A percentile compares a stretch with the other conserved stretches of the same genome.
phyloP scores from a whole-genome alignment of 2,797 vertebrate genomes.

The Dicrostonyx torquatus region DNA sequence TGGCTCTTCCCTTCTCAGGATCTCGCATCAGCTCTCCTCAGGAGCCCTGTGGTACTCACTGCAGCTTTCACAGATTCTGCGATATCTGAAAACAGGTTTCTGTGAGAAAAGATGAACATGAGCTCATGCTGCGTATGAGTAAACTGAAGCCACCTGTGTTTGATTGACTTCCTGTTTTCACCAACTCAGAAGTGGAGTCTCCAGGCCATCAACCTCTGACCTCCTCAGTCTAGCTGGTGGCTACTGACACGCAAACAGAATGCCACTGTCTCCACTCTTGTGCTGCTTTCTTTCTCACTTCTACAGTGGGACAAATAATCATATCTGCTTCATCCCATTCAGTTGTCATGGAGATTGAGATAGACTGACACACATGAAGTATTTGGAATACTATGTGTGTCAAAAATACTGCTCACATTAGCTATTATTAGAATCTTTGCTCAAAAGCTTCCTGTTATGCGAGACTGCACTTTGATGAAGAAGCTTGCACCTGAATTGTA shows the following conservation, averaged over 20 bases:
- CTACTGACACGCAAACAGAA: fast-evolving
- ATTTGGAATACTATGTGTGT: background rate
- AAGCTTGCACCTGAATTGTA: constrained; percentile 11
- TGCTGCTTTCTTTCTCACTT: background rate
- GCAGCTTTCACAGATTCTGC: background rate
- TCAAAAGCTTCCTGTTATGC: background rate
- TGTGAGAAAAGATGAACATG: background rate
- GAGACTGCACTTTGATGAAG: constrained; percentile 44
- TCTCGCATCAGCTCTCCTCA: background rate
- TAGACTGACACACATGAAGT: background rate
- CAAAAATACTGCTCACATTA: background rate
- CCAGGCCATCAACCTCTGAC: background rate
- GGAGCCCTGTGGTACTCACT: background rate
- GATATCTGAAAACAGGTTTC: background rate
- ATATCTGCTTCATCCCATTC: background rate
- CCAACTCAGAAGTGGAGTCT: too few species aligned
- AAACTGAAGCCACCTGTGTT: background rate
- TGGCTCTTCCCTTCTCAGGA: background rate
- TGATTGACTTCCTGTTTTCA: background rate
- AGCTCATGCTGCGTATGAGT: background rate
- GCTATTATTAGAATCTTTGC: constrained; percentile 11
- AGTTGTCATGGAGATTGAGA: background rate
- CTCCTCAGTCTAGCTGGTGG: background rate
- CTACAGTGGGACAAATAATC: background rate
- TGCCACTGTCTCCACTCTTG: background rate